Evolutionary conservation across 2,113 vertebrate species (phyloP), one percentile per base, ranked within the genome.

Genomic region (Columba livia): DNA sequence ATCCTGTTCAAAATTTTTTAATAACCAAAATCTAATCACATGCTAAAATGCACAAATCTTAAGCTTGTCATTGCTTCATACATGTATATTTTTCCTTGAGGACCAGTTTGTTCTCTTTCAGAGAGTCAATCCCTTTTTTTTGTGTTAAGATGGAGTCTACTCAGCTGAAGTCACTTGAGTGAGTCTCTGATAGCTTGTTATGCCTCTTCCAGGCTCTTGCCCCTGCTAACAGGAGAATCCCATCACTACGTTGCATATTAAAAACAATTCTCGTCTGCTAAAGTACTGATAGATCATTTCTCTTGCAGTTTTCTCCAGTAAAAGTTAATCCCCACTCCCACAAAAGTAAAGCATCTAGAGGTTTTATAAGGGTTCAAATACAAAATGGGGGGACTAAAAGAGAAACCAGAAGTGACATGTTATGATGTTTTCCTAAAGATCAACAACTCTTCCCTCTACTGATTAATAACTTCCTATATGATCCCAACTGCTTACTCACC

Each of bases 81-180:
- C 0, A 0, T 15, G 18, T 7, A 1, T 38, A 11, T 48, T 70
- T 60, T 67, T 74, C 18, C 12, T 57, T 47, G 31, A 89, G n/a
- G 47, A 54, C 17, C 21, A 14, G 12, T 74, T 74, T 40, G 21
- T 21, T 14, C 9, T 74, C 24, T 58, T 77, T 48, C 48, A 54
- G 32, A 70, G 53, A 31, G 6, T 31, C 6, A 0, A 17, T 67
- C 10, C 3, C 12, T 14, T 38, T 38, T 38, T 48, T 84, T 72
- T 85, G 9, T 85, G 48, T 58, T 65, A 29, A 13, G 9, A 15
- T 85, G 66, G 66, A 73, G 12, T 42, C 40, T 57, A 44, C 32
- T 62, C 26, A 61, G n/a, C 44, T 44, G 56, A 82, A 64, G 72
- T 48, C 0, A 0, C 50, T 82, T 25, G 4, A 6, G 11, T 69